These are phyloP conservation scores for Porites evermanni DNA, from an alignment of 92 coral and sea anemone species.

Conservation along the genomic window DNA sequence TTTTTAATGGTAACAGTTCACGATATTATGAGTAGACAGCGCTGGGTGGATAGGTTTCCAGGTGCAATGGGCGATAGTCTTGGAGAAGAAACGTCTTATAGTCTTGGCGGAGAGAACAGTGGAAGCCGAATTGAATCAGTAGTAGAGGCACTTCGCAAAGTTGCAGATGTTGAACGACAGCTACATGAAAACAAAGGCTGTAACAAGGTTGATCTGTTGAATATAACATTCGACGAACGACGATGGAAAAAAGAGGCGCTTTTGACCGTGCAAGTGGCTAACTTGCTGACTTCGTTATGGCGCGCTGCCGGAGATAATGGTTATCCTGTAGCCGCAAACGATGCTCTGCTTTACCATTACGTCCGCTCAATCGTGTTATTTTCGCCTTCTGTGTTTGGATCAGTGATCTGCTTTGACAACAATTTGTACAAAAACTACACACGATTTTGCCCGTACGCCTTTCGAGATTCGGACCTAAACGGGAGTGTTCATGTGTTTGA, in stretches of 20 bases:
- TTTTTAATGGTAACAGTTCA: background rate
- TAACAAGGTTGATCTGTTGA: constrained; percentile 26
- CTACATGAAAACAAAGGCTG: constrained; percentile 37
- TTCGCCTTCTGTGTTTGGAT: constrained; percentile 74
- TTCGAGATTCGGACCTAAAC: constrained; percentile 42
- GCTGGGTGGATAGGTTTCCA: background rate
- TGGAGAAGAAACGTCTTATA: background rate
- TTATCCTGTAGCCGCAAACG: constrained; percentile 58
- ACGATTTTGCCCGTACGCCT: constrained; percentile 91
- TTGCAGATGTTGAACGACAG: constrained; percentile 36
- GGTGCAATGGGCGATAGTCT: background rate
- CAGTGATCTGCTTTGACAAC: constrained; percentile 83
- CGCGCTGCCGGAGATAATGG: constrained; percentile 41
- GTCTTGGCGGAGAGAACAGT: background rate
- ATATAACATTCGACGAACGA: constrained; percentile 43
- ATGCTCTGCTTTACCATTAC: constrained; percentile 51
- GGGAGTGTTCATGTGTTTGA: constrained; percentile 71
- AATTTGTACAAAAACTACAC: constrained; percentile 66
- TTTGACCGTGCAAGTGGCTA: constrained; percentile 71
- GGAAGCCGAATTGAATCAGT: background rate
- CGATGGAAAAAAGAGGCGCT: constrained; percentile 76
- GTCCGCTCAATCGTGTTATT: constrained; percentile 71
- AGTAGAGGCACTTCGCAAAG: constrained; percentile 19
- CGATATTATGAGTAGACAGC: background rate
- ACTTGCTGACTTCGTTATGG: constrained; percentile 81